A percentile compares a stretch with the other conserved stretches of the same genome.
Conservation (phyloP, 2,797 vertebrate genomes). For the Chanos chanos region DNA sequence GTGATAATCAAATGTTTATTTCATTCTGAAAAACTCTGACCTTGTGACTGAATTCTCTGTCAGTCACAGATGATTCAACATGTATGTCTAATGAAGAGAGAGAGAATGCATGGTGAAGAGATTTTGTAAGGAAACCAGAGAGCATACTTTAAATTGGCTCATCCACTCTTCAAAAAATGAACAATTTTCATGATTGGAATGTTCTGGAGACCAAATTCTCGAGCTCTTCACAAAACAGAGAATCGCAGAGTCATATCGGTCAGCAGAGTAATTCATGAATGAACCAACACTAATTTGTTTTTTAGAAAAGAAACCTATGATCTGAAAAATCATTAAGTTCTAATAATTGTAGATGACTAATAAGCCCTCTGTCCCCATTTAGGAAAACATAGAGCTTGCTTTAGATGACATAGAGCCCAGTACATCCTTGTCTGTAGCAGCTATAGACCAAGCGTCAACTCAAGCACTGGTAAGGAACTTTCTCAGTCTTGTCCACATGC, state of each 20-base stretch:
- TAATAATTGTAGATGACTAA: conserved; percentile 57
- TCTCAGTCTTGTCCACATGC: not conserved
- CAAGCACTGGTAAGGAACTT: conserved; percentile 88
- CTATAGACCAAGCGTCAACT: conserved; percentile 88
- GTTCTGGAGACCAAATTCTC: not conserved
- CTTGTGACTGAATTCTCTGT: conserved; percentile 22
- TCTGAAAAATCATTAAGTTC: conserved; percentile 10
- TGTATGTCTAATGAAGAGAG: no score
- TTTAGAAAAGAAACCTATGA: conserved; percentile 5
- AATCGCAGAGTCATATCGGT: no score
- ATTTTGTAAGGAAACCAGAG: no score
- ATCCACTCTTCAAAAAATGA: not conserved
- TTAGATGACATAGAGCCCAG: conserved; percentile 90
- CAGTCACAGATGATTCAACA: not conserved
- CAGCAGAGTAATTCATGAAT: no score
- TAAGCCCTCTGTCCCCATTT: conserved; percentile 61
- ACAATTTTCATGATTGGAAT: not conserved
- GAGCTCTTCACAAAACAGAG: no score
- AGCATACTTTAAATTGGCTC: no score
- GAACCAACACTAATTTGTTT: no score
- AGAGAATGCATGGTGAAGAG: no score
- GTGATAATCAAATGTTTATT: conserved; percentile 11
- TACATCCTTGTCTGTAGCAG: conserved; percentile 81
- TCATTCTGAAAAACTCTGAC: no score
- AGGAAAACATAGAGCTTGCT: conserved; percentile 95